These are phyloP conservation scores for Harpagifer antarcticus DNA, from an alignment of 2,797 vertebrate genomes.

Conservation along the genomic window DNA sequence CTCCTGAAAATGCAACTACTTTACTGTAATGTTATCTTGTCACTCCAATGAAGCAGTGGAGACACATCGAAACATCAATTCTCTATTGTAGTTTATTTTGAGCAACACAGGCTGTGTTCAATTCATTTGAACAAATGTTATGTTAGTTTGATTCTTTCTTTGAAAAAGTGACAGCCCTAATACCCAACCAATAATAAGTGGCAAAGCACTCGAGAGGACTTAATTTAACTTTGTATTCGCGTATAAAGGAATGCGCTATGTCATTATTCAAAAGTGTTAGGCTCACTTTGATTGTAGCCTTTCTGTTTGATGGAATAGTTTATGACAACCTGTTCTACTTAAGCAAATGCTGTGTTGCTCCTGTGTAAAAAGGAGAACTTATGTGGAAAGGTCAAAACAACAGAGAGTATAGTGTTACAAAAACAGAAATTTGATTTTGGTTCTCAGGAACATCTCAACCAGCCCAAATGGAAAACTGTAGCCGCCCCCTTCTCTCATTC, in stretches of 20 bases:
- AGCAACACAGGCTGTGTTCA: background rate
- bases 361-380: conserved; percentile 32
- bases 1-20: background rate
- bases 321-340: conserved; percentile 31
- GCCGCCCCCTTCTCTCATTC: conserved; percentile 73
- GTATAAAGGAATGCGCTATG: background rate
- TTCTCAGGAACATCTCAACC: conserved; percentile 65
- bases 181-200: background rate
- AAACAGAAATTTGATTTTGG: conserved; percentile 53
- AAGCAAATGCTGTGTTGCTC: conserved; percentile 20
- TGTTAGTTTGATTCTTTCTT: background rate
- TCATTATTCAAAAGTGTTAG: conserved; percentile 7
- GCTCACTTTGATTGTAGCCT: conserved; percentile 1
- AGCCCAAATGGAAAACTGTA: conserved; percentile 72
- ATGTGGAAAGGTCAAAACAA: conserved; percentile 60
- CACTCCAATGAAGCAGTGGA: background rate
- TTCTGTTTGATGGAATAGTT: conserved; percentile 7
- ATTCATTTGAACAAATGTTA: background rate
- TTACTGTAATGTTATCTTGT: background rate
- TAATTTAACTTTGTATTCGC: background rate
- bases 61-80: background rate
- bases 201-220: background rate
- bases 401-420: conserved; percentile 43
- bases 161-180: background rate
- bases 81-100: background rate